Base-by-base conservation (phyloP, 2,113 vertebrate species). In the Microcebus jonahi region DNA sequence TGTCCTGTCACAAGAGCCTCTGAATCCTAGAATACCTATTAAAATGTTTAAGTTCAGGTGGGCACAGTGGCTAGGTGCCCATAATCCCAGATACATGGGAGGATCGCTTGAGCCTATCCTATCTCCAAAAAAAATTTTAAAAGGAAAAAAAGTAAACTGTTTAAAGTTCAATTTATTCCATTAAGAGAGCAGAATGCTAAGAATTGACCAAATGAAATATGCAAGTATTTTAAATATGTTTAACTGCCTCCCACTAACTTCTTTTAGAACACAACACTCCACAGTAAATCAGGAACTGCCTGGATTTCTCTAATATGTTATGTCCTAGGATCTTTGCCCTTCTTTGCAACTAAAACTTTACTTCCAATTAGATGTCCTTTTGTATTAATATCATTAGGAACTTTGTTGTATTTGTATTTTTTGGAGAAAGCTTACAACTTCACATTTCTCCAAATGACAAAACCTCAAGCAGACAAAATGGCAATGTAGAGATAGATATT, bases 371-470 rank as follows among this genome's bases (percentile, higher is more conserved):
- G 61, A 85, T 42, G 45, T 48, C n/a, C 61, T 67, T 79, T 77
- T 90, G 57, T 14, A 63, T 55, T 55, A 55, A 55, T 55, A 55
- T 88, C 65, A 89, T 68, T 88, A 93, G 25, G 27, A 89, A 90
- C 13, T 90, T 71, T 45, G 1, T 45, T 80, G 13, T 75, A 90
- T 71, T 71, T 50, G 48, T 45, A 45, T 61, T 92, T 91, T 80
- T 20, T 77, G 53, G 17, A 92, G 42, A 95, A 96, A 82, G 85
- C 27, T 90, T 80, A 80, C 48, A 93, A 59, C n/a, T 83, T 90
- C 36, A 63, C 8, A 92, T 20, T 68, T 96, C 27, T 77, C 17
- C 27, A 84, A 90, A 88, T 48, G 34, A 84, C 50, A 70, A 92
- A 96, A 82, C 6, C 36, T 84, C 29, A 95, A 57, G 18, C 57